These are phyloP conservation scores for Drosophila pseudoananassae DNA, from an alignment of 1,140 invertebrate species.

Conservation along the genomic window DNA sequence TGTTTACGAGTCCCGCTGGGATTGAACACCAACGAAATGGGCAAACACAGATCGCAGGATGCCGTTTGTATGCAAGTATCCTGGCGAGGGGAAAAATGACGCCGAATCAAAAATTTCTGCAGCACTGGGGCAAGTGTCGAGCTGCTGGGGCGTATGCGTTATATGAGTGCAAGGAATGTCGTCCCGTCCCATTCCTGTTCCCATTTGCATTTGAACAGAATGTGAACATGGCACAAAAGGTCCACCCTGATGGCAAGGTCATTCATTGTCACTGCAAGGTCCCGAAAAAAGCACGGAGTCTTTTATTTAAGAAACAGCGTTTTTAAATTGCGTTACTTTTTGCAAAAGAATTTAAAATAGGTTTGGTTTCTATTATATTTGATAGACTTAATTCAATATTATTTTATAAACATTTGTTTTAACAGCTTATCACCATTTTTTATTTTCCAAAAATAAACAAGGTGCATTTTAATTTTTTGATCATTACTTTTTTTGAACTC, in stretches of 20 bases:
- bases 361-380: background rate
- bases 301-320: too few relatives aligned
- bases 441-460: too few relatives aligned
- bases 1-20: slow-evolving; percentile 74
- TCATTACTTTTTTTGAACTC: too few relatives aligned
- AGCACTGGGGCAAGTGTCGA: slow-evolving; percentile 28
- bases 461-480: too few relatives aligned
- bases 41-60: slow-evolving; percentile 72
- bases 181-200: slow-evolving; percentile 39
- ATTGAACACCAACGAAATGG: slow-evolving; percentile 72
- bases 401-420: too few relatives aligned
- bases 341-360: too few relatives aligned
- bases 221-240: slow-evolving; percentile 27
- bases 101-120: slow-evolving; percentile 71
- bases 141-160: slow-evolving; percentile 45
- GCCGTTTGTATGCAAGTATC: slow-evolving; percentile 11
- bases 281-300: too few relatives aligned
- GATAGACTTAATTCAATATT: too few relatives aligned
- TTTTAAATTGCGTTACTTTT: too few relatives aligned
- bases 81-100: slow-evolving; percentile 30
- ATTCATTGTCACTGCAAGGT: slow-evolving; percentile 11
- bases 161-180: slow-evolving; percentile 71
- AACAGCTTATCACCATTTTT: too few relatives aligned
- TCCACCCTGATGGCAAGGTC: slow-evolving; percentile 45
- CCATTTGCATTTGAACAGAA: slow-evolving; percentile 27